These are phyloP conservation scores for Centropyge bicolor DNA, from an alignment of 2,797 vertebrate species.

Conservation along the genomic window DNA sequence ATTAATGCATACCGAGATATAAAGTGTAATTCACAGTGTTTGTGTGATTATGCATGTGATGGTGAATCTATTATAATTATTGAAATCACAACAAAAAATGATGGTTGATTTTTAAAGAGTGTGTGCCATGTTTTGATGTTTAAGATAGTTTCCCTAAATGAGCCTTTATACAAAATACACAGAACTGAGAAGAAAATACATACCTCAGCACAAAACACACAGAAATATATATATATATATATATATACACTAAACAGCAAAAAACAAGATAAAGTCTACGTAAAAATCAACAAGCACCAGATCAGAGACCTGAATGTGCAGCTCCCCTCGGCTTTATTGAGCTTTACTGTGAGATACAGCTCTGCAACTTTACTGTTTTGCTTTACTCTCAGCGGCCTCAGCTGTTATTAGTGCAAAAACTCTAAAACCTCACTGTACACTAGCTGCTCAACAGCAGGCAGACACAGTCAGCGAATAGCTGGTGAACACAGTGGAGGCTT, in stretches of 20 bases:
- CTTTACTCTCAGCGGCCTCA: no score
- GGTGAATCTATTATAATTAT: not conserved
- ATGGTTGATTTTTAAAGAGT: not conserved
- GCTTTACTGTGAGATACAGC: not conserved
- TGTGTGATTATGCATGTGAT: not conserved
- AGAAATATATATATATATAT: no score
- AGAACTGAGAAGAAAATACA: not conserved
- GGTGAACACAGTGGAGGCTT: not conserved
- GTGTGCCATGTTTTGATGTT: no score
- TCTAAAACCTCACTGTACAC: not conserved
- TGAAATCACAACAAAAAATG: conserved; percentile 6
- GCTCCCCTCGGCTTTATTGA: not conserved
- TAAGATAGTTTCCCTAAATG: not conserved
- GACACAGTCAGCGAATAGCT: not conserved
- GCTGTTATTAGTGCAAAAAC: no score
- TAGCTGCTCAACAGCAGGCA: not conserved
- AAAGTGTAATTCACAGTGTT: not conserved
- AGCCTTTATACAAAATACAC: not conserved
- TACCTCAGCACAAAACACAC: not conserved
- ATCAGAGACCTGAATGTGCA: not conserved
- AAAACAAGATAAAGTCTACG: no score
- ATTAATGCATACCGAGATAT: not conserved
- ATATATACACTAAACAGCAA: no score
- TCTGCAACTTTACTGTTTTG: not conserved
- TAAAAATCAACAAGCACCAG: not conserved